Conservation (phyloP, 2,797 vertebrate genomes). For the Channallabes apus region DNA sequence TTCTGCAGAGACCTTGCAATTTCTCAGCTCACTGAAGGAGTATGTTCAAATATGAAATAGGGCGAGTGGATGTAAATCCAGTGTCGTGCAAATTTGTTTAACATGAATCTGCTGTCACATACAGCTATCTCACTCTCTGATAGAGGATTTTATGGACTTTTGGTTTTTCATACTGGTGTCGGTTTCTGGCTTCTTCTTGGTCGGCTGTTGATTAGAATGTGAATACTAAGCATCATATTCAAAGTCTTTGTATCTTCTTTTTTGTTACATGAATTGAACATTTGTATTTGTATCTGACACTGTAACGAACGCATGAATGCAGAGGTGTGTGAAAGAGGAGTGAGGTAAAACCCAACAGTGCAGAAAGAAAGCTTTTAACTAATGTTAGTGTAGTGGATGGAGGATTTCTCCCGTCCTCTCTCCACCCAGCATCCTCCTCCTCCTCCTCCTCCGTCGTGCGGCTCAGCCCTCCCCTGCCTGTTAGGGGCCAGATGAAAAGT, state of each 20-base stretch:
- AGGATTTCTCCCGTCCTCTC: conserved; percentile 50
- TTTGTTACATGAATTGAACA: background rate
- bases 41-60: conserved; percentile 48
- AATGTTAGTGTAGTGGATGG: conserved; percentile 6
- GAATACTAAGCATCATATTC: background rate
- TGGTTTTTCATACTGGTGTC: conserved; percentile 18
- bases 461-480: conserved; percentile 45
- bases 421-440: conserved; percentile 40
- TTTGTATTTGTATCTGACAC: background rate
- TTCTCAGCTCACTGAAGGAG: conserved; percentile 52
- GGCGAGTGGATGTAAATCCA: conserved; percentile 23
- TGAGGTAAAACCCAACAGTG: conserved; percentile 28
- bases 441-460: conserved; percentile 35
- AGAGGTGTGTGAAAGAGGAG: conserved; percentile 7
- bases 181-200: background rate
- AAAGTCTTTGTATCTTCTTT: background rate
- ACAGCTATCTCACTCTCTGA: conserved; percentile 11
- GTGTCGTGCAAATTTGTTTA: conserved; percentile 41
- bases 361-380: conserved; percentile 45
- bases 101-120: conserved; percentile 35
- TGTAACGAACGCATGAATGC: conserved; percentile 21
- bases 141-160: conserved; percentile 22
- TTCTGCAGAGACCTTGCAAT: conserved; percentile 55
- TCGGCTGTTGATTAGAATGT: background rate
- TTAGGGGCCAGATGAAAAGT: conserved; percentile 60